Conservation (phyloP, 2,113 vertebrate species). For the Elaphurus davidianus region DNA sequence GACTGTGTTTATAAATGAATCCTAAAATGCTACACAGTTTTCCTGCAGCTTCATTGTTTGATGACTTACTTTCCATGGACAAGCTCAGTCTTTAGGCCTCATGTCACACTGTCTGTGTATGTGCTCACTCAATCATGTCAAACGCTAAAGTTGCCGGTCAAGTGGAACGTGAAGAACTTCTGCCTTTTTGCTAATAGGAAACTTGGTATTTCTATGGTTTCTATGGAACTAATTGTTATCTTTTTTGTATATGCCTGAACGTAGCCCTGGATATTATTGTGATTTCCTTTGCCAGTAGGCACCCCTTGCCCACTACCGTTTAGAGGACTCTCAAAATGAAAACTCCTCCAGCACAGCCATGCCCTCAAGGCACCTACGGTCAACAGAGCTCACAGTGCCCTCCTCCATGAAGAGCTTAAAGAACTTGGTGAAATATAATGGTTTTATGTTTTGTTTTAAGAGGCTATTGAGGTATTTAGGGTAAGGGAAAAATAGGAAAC, state of each 20-base stretch:
- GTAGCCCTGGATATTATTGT: neutral
- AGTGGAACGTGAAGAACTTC: neutral
- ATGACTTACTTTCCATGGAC: neutral
- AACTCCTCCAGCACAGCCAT: neutral
- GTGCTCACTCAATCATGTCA: neutral
- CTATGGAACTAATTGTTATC: neutral
- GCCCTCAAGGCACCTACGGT: neutral
- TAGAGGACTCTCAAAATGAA: neutral
- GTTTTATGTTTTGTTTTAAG: neutral
- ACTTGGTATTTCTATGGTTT: neutral
- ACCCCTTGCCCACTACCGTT: neutral
- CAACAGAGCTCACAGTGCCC: neutral
- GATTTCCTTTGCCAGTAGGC: neutral
- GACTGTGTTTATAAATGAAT: neutral
- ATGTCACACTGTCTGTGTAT: neutral
- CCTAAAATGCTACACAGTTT: neutral
- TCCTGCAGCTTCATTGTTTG: neutral
- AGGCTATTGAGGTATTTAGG: neutral
- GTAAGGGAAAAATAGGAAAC: neutral
- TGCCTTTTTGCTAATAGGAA: slow-evolving; percentile 7
- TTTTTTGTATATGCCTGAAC: neutral
- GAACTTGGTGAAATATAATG: neutral
- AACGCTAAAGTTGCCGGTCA: neutral
- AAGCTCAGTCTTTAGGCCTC: neutral
- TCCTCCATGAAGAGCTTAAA: neutral